Evolutionary conservation across 2,113 vertebrate genomes (phyloP).

Genomic region (Tichodroma muraria): DNA sequence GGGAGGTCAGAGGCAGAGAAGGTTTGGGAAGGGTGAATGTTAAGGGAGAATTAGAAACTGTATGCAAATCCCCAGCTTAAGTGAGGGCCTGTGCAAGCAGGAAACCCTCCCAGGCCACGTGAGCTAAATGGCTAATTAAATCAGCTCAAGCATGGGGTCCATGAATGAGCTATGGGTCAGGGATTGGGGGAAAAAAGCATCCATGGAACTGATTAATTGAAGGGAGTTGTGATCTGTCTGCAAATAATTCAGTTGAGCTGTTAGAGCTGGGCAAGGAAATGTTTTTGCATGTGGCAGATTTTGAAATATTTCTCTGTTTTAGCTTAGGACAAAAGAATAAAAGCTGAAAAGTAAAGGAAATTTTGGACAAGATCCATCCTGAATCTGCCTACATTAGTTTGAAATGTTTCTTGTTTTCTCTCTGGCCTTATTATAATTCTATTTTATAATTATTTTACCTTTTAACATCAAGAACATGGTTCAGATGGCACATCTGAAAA

Average conservation of each 20-base stretch:
- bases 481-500: not conserved
- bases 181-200: not conserved
- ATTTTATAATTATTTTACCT: not conserved
- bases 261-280: not conserved
- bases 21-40: not conserved
- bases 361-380: not conserved
- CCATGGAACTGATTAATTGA: conserved; percentile 1
- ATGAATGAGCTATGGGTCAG: not conserved
- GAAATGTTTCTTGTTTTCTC: not conserved
- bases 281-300: not conserved
- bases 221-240: not conserved
- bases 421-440: not conserved
- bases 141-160: not conserved
- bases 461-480: not conserved
- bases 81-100: not conserved
- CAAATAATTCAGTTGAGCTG: not conserved
- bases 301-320: not conserved
- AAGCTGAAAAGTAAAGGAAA: not conserved
- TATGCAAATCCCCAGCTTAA: not conserved
- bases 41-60: not conserved
- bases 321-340: not conserved
- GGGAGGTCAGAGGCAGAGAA: not conserved
- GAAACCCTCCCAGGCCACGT: not conserved
- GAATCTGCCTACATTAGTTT: not conserved
- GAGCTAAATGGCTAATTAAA: conserved; percentile 8